phyloP scores from a whole-genome alignment of 2,888 invertebrate species.

The Aphodius granarius region DNA sequence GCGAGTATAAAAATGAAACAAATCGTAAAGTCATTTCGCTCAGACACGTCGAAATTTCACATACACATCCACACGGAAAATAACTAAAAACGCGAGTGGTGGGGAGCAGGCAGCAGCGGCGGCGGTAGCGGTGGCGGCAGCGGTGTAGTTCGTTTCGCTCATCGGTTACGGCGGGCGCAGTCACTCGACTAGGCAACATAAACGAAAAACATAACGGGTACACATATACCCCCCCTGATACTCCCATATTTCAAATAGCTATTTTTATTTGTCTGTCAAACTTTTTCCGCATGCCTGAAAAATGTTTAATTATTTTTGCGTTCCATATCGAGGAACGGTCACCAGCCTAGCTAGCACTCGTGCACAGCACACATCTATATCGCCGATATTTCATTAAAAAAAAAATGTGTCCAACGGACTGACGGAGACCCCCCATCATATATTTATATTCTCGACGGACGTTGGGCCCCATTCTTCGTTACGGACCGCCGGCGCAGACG shows the following conservation, averaged over 20 bases:
- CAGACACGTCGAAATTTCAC: constrained; percentile 50
- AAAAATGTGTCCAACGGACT: constrained; percentile 52
- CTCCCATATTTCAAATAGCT: constrained; percentile 55
- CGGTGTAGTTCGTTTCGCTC: constrained; percentile 10
- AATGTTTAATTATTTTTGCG: constrained; percentile 58
- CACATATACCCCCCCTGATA: constrained; percentile 48
- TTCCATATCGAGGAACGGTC: constrained; percentile 51
- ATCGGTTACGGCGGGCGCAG: constrained; percentile 6
- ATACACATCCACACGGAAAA: constrained; percentile 41
- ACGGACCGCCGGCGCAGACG: constrained; percentile 40
- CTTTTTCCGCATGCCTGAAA: constrained; percentile 57
- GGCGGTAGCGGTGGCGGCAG: constrained; percentile 15
- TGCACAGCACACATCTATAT: constrained; percentile 50
- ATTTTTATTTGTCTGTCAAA: constrained; percentile 58
- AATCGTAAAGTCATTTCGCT: constrained; percentile 52
- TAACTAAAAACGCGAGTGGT: constrained; percentile 38
- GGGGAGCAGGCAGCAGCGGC: constrained; percentile 3
- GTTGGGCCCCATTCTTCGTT: constrained; percentile 30
- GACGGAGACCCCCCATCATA: constrained; percentile 48
- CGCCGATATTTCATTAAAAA: constrained; percentile 55
- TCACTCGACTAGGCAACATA: constrained; percentile 22
- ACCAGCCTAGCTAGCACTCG: constrained; percentile 14
- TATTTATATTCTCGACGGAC: constrained; percentile 55
- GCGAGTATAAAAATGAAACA: constrained; percentile 47
- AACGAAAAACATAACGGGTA: constrained; percentile 41